A percentile compares a stretch with the other conserved stretches of the same genome.
phyloP scores from a whole-genome alignment of 2,888 invertebrate genomes.

The Cephus spinipes region DNA sequence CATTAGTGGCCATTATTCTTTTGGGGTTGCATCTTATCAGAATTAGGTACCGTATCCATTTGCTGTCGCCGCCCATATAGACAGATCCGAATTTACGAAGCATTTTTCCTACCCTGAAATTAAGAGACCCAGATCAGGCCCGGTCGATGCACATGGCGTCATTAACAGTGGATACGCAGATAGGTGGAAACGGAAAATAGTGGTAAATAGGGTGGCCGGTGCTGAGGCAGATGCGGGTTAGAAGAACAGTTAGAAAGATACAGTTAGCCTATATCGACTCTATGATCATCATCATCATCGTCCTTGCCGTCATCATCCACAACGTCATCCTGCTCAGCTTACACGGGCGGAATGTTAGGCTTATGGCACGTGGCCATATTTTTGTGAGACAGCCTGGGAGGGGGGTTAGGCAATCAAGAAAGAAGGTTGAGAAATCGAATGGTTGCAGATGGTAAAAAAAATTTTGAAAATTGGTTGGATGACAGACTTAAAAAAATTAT shows the following conservation, averaged over 20 bases:
- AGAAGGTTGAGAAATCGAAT: not conserved
- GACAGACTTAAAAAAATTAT: not conserved
- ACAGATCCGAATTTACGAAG: not conserved
- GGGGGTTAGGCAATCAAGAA: not conserved
- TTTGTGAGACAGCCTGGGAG: not conserved
- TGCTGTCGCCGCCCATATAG: not conserved
- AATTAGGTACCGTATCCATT: not conserved
- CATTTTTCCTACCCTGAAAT: slow-evolving; percentile 30
- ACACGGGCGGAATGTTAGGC: not conserved
- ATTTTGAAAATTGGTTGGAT: not conserved
- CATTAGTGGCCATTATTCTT: not conserved
- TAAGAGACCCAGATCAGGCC: slow-evolving; percentile 36
- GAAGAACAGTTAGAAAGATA: slow-evolving; percentile 24
- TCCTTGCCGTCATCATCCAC: not conserved
- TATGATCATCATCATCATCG: slow-evolving; percentile 4
- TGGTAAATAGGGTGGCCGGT: slow-evolving; percentile 13
- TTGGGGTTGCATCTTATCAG: not conserved
- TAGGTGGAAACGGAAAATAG: slow-evolving; percentile 23
- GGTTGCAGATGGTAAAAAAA: not conserved
- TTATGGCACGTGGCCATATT: not conserved
- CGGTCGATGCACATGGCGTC: slow-evolving; percentile 43
- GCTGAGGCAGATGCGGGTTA: slow-evolving; percentile 25
- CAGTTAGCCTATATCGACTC: slow-evolving; percentile 4
- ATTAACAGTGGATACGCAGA: slow-evolving; percentile 32
- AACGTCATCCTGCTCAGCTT: not conserved